Evolutionary conservation across 2,113 vertebrate species (phyloP), one percentile per base, ranked within the genome.

Genomic region (Struthidea cinerea): DNA sequence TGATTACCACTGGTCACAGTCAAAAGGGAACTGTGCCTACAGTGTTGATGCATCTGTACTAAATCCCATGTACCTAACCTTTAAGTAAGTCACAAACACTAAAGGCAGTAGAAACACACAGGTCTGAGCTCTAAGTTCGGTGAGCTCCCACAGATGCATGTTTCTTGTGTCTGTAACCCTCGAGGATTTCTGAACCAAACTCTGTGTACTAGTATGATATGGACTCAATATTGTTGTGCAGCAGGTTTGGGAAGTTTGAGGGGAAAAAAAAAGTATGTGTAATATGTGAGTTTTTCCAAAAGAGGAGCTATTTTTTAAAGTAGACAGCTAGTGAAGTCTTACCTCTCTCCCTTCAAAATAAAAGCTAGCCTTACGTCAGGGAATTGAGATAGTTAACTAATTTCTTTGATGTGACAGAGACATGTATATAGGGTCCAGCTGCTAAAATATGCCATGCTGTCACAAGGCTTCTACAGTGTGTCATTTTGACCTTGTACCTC

Each of bases 101-200:
- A 73, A 86, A 61, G 7, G 7, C 13, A 35, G 16, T 30, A 85
- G 12, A 84, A 92, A 30, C 7, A 42, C 13, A 77, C 37, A 33
- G 4, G 22, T 50, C 33, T 2, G 1, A 26, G 10, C 4, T 75
- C 24, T 59, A 27, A 60, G 19, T 35, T 2, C 0, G 6, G 5
- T 59, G 27, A 85, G 9, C 3, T 28, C 9, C 8, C 26, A 17
- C 4, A 65, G n/a, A 14, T 17, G 4, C 7, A 16, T 16, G 7
- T 64, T 71, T 10, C 61, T 71, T 78, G 18, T 3, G 2, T n/a
- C 10, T 23, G n/a, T 46, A 74, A 28, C 8, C 11, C 4, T 4
- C 20, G 20, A 55, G 33, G 14, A 39, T 26, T 77, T 79, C 53
- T 73, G 41, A 86, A 60, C 6, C 16, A 61, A 30, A 21, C 1